Percentiles rank a stretch among this genome's conserved stretches.
These are phyloP conservation scores for Pterobdella sp. DNA, from an alignment of 2,888 invertebrate species.

Conservation along the genomic window DNA sequence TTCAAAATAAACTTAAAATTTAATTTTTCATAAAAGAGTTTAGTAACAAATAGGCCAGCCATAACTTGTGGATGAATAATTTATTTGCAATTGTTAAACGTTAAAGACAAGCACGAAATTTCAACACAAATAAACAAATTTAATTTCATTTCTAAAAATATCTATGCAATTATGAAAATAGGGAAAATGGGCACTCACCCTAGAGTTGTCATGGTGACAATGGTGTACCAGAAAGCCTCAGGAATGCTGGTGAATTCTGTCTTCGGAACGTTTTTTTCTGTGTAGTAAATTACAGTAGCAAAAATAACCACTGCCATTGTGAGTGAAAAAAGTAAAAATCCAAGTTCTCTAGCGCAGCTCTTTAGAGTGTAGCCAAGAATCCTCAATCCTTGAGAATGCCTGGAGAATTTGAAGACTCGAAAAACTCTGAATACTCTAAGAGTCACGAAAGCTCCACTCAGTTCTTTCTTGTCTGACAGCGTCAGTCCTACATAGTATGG, in stretches of 20 bases:
- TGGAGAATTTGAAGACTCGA: slow-evolving; percentile 98
- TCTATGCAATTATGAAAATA: too few species aligned
- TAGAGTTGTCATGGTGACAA: slow-evolving; percentile 98
- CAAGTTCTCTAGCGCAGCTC: slow-evolving; percentile 95
- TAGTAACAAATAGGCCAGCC: too few species aligned
- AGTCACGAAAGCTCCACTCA: slow-evolving; percentile 97
- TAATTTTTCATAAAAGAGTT: too few species aligned
- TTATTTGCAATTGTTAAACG: too few species aligned
- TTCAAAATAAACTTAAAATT: too few species aligned
- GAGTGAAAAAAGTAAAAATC: slow-evolving; percentile 95
- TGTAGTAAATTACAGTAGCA: slow-evolving; percentile 99
- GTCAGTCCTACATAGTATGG: slow-evolving; percentile 92
- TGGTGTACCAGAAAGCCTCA: slow-evolving; percentile 99
- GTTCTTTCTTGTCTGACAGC: slow-evolving; percentile 92
- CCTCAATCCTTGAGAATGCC: slow-evolving; percentile 94
- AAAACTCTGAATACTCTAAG: slow-evolving; percentile 97
- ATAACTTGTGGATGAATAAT: too few species aligned
- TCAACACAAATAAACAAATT: neutral
- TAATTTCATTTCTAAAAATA: neutral
- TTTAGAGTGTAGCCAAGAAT: slow-evolving; percentile 98
- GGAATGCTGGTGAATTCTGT: slow-evolving; percentile 99
- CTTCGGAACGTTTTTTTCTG: slow-evolving; percentile 93
- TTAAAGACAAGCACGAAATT: too few species aligned
- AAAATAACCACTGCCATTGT: slow-evolving; percentile 99
- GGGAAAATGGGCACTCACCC: slow-evolving; percentile 65